phyloP scores from a whole-genome alignment of 37 sponge, comb jelly and placozoan species.

The Theonella swinhoei region DNA sequence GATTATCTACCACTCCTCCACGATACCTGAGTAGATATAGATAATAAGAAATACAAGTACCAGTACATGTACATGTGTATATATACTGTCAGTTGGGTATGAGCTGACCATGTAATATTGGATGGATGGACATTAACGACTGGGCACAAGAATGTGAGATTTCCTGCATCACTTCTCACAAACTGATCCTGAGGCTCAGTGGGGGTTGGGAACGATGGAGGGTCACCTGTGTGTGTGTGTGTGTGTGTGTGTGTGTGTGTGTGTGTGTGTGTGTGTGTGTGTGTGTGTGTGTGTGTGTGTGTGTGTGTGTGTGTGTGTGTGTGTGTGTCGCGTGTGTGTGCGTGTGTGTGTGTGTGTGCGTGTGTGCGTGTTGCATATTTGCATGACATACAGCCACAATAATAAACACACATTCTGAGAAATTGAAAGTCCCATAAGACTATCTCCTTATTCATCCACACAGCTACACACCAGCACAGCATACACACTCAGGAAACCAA shows the following conservation, averaged over 20 bases:
- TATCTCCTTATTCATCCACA: no score
- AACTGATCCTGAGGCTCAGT: slow-evolving; percentile 15
- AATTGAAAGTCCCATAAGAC: background rate
- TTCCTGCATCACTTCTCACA: slow-evolving; percentile 1
- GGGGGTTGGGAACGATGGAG: background rate
- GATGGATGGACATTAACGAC: slow-evolving; percentile 48
- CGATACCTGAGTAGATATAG: background rate
- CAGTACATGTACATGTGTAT: background rate
- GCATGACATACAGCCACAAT: background rate
- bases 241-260: background rate
- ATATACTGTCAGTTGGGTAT: no score
- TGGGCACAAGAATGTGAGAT: slow-evolving; percentile 30
- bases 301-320: no score
- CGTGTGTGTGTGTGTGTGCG: no score
- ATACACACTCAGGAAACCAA: no score
- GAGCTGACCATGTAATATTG: slow-evolving; percentile 43
- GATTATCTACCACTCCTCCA: background rate
- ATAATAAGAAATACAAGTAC: background rate
- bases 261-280: no score
- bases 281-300: no score
- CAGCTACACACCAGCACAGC: no score
- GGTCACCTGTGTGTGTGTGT: slow-evolving; percentile 3
- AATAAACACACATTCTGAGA: background rate
- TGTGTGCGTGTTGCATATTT: no score
- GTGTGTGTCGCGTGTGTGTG: no score